A percentile compares a stretch with the other conserved stretches of the same genome.
phyloP scores from a whole-genome alignment of 2,113 vertebrate species.

The Petaurus breviceps region DNA sequence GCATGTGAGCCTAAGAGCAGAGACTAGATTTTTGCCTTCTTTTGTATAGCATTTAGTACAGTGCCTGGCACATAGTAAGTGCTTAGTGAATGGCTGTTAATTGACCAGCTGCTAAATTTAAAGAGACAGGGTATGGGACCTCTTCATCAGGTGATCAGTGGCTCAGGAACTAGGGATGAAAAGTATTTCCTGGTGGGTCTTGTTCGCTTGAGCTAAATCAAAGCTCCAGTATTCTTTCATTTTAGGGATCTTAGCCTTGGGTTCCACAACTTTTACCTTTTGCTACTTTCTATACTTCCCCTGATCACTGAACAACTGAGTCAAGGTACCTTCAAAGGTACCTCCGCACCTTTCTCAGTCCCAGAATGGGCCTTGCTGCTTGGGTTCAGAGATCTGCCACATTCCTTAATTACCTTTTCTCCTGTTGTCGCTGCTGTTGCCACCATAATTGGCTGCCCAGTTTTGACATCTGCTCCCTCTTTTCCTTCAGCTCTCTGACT shows the following conservation, averaged over 20 bases:
- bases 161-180: not conserved
- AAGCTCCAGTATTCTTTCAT: not conserved
- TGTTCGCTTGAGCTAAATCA: not conserved
- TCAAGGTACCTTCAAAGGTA: not conserved
- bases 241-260: not conserved
- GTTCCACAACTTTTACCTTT: not conserved
- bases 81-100: not conserved
- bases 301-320: not conserved
- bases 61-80: not conserved
- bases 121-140: not conserved
- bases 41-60: not conserved
- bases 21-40: not conserved
- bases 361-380: not conserved
- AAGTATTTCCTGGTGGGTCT: not conserved
- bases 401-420: not conserved
- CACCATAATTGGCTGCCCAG: not conserved
- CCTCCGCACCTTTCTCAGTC: not conserved
- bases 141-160: not conserved
- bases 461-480: not conserved
- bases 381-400: not conserved
- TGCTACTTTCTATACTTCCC: not conserved
- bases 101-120: not conserved
- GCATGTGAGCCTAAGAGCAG: not conserved
- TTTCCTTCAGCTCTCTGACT: not conserved
- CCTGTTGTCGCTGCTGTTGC: not conserved